These are phyloP conservation scores for Pseudomyrmex gracilis DNA, from an alignment of 1,140 invertebrate genomes.

Conservation along the genomic window DNA sequence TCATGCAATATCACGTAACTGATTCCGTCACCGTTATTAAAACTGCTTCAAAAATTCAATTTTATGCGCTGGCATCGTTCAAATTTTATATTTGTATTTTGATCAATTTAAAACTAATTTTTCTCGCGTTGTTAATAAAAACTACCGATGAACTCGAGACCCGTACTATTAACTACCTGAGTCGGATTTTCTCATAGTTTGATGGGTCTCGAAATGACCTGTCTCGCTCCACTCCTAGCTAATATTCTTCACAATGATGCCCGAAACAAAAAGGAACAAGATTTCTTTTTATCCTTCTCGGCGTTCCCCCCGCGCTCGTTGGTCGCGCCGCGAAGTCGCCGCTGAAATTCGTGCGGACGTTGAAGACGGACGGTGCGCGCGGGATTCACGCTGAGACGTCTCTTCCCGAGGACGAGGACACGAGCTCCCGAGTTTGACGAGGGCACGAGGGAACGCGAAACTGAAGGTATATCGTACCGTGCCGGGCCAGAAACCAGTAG, in stretches of 20 bases:
- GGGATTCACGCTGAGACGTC: slow-evolving; percentile 74
- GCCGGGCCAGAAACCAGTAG: slow-evolving; percentile 78
- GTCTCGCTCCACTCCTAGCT: slow-evolving; percentile 13
- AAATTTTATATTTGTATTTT: background rate
- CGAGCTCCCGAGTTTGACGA: slow-evolving; percentile 67
- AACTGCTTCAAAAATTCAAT: background rate
- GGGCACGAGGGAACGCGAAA: slow-evolving; percentile 57
- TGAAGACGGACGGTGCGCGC: slow-evolving; percentile 63
- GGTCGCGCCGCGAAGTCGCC: slow-evolving; percentile 61
- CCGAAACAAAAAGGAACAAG: slow-evolving; percentile 4
- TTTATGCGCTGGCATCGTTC: background rate
- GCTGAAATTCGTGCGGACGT: slow-evolving; percentile 77
- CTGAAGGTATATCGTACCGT: slow-evolving; percentile 22
- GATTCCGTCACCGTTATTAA: background rate
- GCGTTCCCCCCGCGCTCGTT: background rate
- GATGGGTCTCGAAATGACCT: slow-evolving; percentile 27
- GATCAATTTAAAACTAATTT: background rate
- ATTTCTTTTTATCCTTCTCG: background rate
- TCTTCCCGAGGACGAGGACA: slow-evolving; percentile 58
- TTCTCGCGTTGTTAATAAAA: background rate
- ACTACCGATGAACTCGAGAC: background rate
- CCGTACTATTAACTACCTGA: background rate
- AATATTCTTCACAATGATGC: slow-evolving; percentile 17
- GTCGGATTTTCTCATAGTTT: slow-evolving; percentile 20
- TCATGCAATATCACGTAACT: slow-evolving; percentile 3